Evolutionary conservation across 2,888 invertebrate genomes (phyloP), one percentile per base, ranked within the genome.

Genomic region (Amphipoea oculea): DNA sequence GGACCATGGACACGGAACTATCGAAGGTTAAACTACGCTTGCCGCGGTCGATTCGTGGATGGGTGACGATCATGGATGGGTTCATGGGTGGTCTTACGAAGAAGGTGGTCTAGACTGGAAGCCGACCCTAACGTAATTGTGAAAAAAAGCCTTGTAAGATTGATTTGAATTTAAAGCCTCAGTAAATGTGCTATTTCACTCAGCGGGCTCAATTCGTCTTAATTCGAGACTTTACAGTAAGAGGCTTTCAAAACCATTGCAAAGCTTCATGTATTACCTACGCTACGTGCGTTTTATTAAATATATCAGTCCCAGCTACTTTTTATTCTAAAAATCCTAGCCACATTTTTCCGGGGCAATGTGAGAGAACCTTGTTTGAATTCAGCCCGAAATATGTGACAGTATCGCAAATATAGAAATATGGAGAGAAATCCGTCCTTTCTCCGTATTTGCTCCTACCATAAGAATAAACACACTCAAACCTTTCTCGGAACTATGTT

Each of bases 381-480:
- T 45, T 20, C 54, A 23, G 54, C 6, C 40, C 23, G 4, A 4
- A 40, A 40, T 67, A 67, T 78, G 78, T 78, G 67, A 78, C 60
- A 51, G 23, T n/a, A 17, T 51, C 17, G 9, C 60, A 51, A 78
- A 78, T 67, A 17, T 20, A 12, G n/a, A 40, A 40, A 5, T 40
- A 40, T 40, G 0, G 40, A 73, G 40, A 73, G 20, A 51, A 29
- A 29, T n/a, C 17, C 40, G 17, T n/a, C 6, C 23, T 42, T 42
- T 42, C 11, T 2, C 17, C 14, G 23, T 54, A 54, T 42, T 54
- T 29, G 23, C 42, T n/a, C 17, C 4, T 65, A 42, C 51, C 2
- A 0, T 23, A 29, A 9, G 4, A 74, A 2, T 29, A n/a, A n/a
- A 51, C 29, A 4, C 14, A 51, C 20, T 63, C 29, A 0, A 51